Evolutionary conservation across 2,113 vertebrate species (phyloP).

Genomic region (Coracopsis vasa): DNA sequence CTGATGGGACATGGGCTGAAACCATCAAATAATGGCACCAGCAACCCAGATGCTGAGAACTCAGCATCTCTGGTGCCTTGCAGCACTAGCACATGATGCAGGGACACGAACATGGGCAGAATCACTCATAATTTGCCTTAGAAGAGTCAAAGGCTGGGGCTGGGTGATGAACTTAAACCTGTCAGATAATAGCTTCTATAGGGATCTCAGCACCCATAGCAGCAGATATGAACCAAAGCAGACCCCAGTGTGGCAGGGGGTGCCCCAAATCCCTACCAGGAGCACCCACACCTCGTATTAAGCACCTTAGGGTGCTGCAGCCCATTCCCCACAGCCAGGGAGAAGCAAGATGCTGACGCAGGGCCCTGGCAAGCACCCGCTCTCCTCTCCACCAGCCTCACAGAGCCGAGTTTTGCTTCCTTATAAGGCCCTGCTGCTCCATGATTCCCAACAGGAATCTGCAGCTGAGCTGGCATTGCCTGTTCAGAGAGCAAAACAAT

Average conservation of each 20-base stretch:
- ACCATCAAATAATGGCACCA: background rate
- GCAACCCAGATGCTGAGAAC: background rate
- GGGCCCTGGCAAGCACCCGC: slow-evolving; percentile 24
- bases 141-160: background rate
- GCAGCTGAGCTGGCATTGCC: slow-evolving; percentile 4
- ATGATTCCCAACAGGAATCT: background rate
- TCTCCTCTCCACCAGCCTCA: background rate
- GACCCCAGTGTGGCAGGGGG: fast-evolving
- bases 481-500: slow-evolving; percentile 15
- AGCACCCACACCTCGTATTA: background rate
- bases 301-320: background rate
- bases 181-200: background rate
- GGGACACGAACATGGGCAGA: fast-evolving
- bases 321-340: fast-evolving
- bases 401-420: slow-evolving; percentile 57
- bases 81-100: background rate
- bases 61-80: background rate
- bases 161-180: background rate
- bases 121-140: background rate
- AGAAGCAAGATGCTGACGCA: background rate
- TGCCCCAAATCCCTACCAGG: background rate
- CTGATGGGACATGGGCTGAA: background rate
- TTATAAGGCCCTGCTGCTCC: slow-evolving; percentile 72
- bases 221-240: background rate
- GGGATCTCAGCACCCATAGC: background rate